Base-by-base conservation (phyloP, 2,888 invertebrate genomes). In the Dioctria linearis region DNA sequence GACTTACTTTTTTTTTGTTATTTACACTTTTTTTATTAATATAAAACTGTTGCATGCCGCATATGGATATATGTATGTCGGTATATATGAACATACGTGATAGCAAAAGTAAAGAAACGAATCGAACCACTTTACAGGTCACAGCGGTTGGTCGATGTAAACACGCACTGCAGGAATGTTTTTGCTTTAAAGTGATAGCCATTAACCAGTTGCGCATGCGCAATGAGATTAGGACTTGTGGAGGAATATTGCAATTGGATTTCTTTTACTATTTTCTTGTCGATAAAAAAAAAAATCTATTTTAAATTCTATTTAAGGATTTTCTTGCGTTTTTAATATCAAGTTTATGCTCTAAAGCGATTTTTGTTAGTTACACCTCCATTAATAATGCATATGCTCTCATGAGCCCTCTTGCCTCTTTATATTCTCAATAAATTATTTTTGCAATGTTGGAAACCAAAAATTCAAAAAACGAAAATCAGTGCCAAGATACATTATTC, bases 141-240 rank as follows among this genome's bases (percentile, higher is more conserved):
- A 82, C 84, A 84, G 84, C 84, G 82, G 83, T 83, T 80, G 82
- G 83, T 82, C 83, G 82, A 80, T 84, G 84, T 84, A 84, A 84
- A 84, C 84, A 84, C 83, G 84, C 82, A 83, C 84, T 82, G 82
- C 83, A 83, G 83, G 81, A 84, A 75, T 78, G 78, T 78, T 65
- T 66, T 78, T 78, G 40, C 59, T 59, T 57, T 73, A 57, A 73
- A 73, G 59, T 73, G 73, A 73, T 73, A 57, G 73, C 73, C 73
- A 57, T 73, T 73, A 73, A 57, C 73, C 43, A 13, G 54, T 73
- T 73, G 73, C 73, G 73, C 73, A 73, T 73, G 73, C 59, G 4
- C 59, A 73, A 43, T 42, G 73, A 37, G 8, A 61, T 61, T 25
- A 39, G 67, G 54, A 54, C 11, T 54, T 11, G 11, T 78, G 78